Percentiles rank a stretch among this genome's conserved stretches.
phyloP scores from a whole-genome alignment of 1,140 invertebrate genomes.

The Helicoverpa armigera region DNA sequence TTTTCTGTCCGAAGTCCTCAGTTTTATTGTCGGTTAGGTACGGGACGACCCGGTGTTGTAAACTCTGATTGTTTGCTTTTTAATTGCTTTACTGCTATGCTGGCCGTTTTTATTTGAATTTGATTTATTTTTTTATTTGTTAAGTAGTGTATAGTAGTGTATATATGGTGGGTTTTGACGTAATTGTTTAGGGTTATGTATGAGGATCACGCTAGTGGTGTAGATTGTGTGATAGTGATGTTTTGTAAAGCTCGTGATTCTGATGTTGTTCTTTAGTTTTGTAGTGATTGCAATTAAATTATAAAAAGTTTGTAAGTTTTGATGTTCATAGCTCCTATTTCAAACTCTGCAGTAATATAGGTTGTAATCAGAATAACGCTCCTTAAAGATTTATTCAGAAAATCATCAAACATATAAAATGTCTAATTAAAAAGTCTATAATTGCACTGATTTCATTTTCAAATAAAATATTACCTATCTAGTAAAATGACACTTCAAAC shows the following conservation, averaged over 20 bases:
- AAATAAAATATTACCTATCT: too few species aligned
- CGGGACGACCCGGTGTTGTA: constrained; percentile 69
- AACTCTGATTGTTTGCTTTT: constrained; percentile 77
- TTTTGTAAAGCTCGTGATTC: too few species aligned
- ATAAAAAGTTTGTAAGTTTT: too few species aligned
- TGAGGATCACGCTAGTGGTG: background rate
- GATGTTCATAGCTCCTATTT: too few species aligned
- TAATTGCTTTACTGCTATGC: constrained; percentile 73
- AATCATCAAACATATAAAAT: too few species aligned
- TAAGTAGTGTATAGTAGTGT: constrained; percentile 8
- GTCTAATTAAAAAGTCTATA: too few species aligned
- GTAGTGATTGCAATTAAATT: background rate
- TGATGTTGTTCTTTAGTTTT: background rate
- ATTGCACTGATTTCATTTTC: too few species aligned
- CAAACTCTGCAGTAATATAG: too few species aligned
- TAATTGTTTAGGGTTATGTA: background rate
- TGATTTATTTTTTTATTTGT: constrained; percentile 43
- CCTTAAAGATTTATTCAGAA: too few species aligned
- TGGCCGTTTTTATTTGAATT: constrained; percentile 59
- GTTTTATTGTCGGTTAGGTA: constrained; percentile 69
- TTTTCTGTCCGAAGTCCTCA: constrained; percentile 58
- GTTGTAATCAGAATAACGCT: too few species aligned
- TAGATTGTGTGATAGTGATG: background rate
- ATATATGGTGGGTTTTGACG: background rate
- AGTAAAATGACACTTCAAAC: too few species aligned